A percentile compares a stretch with the other conserved stretches of the same genome.
These are phyloP conservation scores for Mobula birostris DNA, from an alignment of 2,113 vertebrate genomes.

Conservation along the genomic window DNA sequence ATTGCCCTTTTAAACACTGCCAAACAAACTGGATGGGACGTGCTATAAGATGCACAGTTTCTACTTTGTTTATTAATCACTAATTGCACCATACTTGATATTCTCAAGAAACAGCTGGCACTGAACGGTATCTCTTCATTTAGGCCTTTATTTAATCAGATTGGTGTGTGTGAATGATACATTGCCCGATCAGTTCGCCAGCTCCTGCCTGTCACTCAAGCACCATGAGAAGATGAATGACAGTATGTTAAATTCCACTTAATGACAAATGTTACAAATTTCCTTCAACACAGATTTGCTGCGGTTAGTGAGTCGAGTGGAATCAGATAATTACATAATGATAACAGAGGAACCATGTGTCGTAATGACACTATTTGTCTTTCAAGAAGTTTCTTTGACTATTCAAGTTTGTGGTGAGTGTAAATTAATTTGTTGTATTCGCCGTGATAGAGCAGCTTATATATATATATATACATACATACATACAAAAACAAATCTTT, in stretches of 20 bases:
- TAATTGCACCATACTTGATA: neutral
- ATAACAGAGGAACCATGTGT: slow-evolving; percentile 55
- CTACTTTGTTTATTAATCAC: neutral
- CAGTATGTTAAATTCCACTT: slow-evolving; percentile 59
- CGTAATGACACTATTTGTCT: slow-evolving; percentile 61
- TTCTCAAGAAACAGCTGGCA: slow-evolving; percentile 20
- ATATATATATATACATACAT: neutral
- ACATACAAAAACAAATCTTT: neutral
- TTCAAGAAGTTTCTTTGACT: slow-evolving; percentile 40
- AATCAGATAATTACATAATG: slow-evolving; percentile 61
- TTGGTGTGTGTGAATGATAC: slow-evolving; percentile 43
- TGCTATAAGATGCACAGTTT: neutral
- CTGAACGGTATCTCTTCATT: neutral
- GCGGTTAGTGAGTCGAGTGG: slow-evolving; percentile 70
- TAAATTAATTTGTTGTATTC: neutral
- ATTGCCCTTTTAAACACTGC: neutral
- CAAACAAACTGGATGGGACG: neutral
- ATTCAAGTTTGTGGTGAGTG: neutral
- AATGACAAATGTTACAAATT: slow-evolving; percentile 75
- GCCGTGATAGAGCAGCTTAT: neutral
- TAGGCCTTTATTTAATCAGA: neutral
- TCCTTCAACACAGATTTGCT: slow-evolving; percentile 56
- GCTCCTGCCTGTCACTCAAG: slow-evolving; percentile 44
- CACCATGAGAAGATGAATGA: slow-evolving; percentile 59
- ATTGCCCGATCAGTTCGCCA: slow-evolving; percentile 40